Percentiles rank a stretch among this genome's conserved stretches.
Conservation (phyloP, 2,113 vertebrate genomes). For the Platichthys stellatus region DNA sequence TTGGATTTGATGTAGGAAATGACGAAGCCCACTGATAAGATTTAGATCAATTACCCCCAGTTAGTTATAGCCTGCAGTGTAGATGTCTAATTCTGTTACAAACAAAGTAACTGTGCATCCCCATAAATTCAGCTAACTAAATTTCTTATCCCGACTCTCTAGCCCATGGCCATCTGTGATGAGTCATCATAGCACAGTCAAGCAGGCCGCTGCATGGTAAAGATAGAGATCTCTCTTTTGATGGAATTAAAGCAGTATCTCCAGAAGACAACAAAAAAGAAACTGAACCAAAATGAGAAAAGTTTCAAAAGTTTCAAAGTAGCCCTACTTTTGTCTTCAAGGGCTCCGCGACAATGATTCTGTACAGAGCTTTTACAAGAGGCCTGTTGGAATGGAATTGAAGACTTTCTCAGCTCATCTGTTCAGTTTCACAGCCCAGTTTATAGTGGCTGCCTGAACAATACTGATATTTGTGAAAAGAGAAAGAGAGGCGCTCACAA, state of each 20-base stretch:
- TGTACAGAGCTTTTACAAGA: conserved; percentile 40
- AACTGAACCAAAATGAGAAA: conserved; percentile 46
- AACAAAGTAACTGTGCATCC: conserved; percentile 55
- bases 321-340: conserved; percentile 49
- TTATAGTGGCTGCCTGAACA: conserved; percentile 18
- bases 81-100: conserved; percentile 50
- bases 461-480: conserved; percentile 55
- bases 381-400: conserved; percentile 37
- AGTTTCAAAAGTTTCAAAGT: conserved; percentile 51
- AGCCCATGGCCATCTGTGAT: conserved; percentile 67
- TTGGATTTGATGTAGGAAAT: conserved; percentile 62
- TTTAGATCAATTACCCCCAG: conserved; percentile 50
- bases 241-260: conserved; percentile 61
- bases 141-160: conserved; percentile 62
- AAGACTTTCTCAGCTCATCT: conserved; percentile 29
- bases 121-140: conserved; percentile 55
- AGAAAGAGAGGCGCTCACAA: conserved; percentile 36
- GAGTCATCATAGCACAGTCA: conserved; percentile 60
- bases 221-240: conserved; percentile 57
- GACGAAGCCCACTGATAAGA: conserved; percentile 47
- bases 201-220: conserved; percentile 44
- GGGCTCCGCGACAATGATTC: conserved; percentile 33
- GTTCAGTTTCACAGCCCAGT: conserved; percentile 30
- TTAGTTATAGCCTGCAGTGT: conserved; percentile 60
- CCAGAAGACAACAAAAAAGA: conserved; percentile 29